Evolutionary conservation across 1,140 invertebrate genomes (phyloP), one percentile per base, ranked within the genome.

Genomic region (Oncopeltus fasciatus): DNA sequence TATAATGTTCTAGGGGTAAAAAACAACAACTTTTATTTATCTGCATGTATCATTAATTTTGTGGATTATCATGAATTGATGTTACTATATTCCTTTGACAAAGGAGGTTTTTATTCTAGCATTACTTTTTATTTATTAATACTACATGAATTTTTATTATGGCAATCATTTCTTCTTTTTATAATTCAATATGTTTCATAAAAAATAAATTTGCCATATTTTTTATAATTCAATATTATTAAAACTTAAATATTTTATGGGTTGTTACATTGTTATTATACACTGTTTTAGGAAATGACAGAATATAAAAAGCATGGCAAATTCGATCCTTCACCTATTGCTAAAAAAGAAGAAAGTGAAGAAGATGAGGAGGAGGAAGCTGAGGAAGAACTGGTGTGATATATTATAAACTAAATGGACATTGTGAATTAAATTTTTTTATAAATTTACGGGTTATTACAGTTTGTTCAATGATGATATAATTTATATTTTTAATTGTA

Each of bases 291-390:
- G 83, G 83, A 86, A 76, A 85, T 87, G 84, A 85, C 84, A 65
- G 86, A 84, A 57, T 88, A 88, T 76, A 88, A 88, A 75, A 87
- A 87, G 74, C 85, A 82, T 73, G 73, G 78, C 69, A 79, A 83
- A 73, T 75, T 76, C 66, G 72, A 71, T 68, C 72, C 75, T 63
- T 73, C 73, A 62, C 70, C 74, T 70, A 73, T 70, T 64, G 71
- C 73, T 67, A 72, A 73, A 65, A 74, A 77, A 66, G 75, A 75
- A 59, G 81, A 81, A 67, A 80, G 81, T 67, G 78, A 80, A 63
- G 80, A 80, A 60, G 76, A 75, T 5, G 79, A 81, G 1, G 81
- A 83, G 18, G 79, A 80, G 28, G 78, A 77, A 60, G 75, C 75
- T 51, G 76, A 78, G 56, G 73, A 75, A 11, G 73, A 76, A 26